Evolutionary conservation across 2,888 invertebrate genomes (phyloP).

Genomic region (Parascotia fuliginaria): DNA sequence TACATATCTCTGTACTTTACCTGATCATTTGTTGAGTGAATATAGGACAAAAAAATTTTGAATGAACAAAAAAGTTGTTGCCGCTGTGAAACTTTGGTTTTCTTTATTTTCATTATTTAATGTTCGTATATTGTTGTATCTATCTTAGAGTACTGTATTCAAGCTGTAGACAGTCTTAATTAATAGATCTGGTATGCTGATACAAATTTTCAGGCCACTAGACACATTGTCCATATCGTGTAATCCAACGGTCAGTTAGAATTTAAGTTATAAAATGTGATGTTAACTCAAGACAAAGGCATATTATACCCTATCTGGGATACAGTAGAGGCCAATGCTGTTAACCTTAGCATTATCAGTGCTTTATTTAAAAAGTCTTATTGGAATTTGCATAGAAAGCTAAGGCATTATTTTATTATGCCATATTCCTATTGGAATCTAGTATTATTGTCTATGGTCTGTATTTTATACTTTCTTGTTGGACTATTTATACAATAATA

Average conservation of each 20-base stretch:
- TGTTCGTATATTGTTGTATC: not conserved
- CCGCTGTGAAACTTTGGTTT: not conserved
- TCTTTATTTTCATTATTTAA: not conserved
- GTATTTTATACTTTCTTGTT: not conserved
- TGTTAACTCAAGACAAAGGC: conserved; percentile 31
- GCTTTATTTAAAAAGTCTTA: conserved; percentile 31
- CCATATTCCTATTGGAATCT: conserved; percentile 48
- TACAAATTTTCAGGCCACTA: not conserved
- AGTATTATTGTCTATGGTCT: conserved; percentile 11
- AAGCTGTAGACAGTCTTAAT: not conserved
- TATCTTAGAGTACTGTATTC: not conserved
- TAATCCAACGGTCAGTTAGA: not conserved
- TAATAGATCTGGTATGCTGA: not conserved
- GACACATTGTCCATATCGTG: not conserved
- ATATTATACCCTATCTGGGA: conserved; percentile 36
- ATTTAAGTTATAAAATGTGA: conserved; percentile 2
- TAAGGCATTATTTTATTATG: not conserved
- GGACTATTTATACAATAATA: not conserved
- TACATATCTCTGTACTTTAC: not conserved
- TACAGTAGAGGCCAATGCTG: conserved; percentile 47
- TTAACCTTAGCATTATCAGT: conserved; percentile 52
- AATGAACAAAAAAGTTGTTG: not conserved
- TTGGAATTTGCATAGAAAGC: conserved; percentile 16
- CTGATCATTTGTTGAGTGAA: not conserved
- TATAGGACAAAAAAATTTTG: not conserved